phyloP scores from a whole-genome alignment of 2,888 invertebrate genomes.

The Aporophyla nigra region DNA sequence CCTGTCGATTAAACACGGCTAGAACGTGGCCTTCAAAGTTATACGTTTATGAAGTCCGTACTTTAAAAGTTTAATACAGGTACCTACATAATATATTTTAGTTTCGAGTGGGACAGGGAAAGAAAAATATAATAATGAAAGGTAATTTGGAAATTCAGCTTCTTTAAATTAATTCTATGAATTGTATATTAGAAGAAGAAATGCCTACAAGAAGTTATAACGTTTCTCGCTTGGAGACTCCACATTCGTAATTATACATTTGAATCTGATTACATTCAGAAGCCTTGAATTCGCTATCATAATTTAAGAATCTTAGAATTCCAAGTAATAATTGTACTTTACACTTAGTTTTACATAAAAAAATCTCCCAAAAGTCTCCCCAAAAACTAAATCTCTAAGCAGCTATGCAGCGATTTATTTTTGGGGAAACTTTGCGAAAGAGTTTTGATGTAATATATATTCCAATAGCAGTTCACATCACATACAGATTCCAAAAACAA shows the following conservation, averaged over 20 bases:
- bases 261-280: not conserved
- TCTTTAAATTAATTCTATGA: conserved; percentile 17
- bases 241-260: not conserved
- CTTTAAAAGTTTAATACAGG: conserved; percentile 30
- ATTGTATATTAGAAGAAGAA: conserved; percentile 15
- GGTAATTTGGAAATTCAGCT: conserved; percentile 21
- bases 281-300: not conserved
- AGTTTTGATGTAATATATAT: not conserved
- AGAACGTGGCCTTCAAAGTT: not conserved
- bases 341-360: not conserved
- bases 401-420: too few relatives aligned
- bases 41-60: conserved; percentile 5
- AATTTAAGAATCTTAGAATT: not conserved
- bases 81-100: conserved; percentile 42
- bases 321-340: too few relatives aligned
- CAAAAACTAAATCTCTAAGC: conserved; percentile 4
- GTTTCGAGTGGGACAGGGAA: conserved; percentile 11
- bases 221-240: not conserved
- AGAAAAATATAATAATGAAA: conserved; percentile 28
- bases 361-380: not conserved
- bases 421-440: too few relatives aligned
- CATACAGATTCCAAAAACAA: conserved; percentile 36
- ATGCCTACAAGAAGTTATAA: not conserved
- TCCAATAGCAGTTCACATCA: conserved; percentile 28
- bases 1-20: not conserved